Evolutionary conservation across 1,140 invertebrate genomes (phyloP), one percentile per base, ranked within the genome.

Genomic region (Ganaspis sp.): DNA sequence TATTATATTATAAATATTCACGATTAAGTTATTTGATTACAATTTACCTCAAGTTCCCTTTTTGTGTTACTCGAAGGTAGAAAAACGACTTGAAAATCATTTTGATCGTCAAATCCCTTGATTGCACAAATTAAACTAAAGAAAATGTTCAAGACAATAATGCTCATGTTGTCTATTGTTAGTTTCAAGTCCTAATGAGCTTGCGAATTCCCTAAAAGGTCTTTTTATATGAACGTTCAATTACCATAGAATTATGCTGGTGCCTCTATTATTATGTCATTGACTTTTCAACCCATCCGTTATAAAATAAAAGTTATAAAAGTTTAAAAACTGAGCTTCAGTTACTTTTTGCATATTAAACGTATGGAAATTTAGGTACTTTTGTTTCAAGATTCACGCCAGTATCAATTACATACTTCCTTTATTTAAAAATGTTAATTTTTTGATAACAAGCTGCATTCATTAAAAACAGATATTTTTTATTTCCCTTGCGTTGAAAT

Each of bases 181-280:
- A 15, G 34, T 49, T 75, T 79, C 74, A 82, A 75, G 78, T 73
- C 81, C 79, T 81, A 88, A 78, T 87, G 76, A 58, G 38, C 42
- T 11, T 3, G 45, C n/a, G 5, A 74, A 81, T 71, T 70, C 45
- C 70, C 72, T 12, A 70, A 72, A 77, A 72, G 75, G 71, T 81
- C 76, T 79, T 85, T 84, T 84, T 88, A 84, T 86, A 86, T 77
- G 23, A n/a, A 23, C 23, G 49, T 40, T 37, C 6, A 69, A 53
- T 78, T 78, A 75, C 78, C 77, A 69, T 19, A 37, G 42, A 8
- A 23, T 23, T 37, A 87, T 88, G 85, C 86, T 87, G 87, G 86
- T 83, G 80, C 86, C 86, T 83, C 79, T 82, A 88, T 85, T 72
- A 69, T 75, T 64, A 79, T 81, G 81, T 83, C 81, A 54, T 83